Conservation (phyloP, 2,113 vertebrate genomes). For the Chinchilla lanigera region DNA sequence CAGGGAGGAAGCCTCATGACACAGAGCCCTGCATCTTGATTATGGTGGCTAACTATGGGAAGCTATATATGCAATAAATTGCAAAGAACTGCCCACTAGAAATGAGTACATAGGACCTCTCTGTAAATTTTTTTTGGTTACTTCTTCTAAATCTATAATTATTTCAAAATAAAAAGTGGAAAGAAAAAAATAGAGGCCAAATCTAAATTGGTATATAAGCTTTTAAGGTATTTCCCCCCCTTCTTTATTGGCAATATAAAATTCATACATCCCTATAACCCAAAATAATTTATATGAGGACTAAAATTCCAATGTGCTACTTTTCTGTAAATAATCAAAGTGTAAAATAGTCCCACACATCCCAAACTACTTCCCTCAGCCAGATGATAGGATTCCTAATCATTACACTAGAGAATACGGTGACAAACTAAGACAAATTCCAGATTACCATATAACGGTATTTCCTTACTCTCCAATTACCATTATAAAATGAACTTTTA, state of each 20-base stretch:
- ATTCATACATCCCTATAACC: not conserved
- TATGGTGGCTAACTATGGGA: not conserved
- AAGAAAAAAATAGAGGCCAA: not conserved
- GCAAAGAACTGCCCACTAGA: not conserved
- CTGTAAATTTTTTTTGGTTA: not conserved
- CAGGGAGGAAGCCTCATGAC: not conserved
- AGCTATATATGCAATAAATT: not conserved
- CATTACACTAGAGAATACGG: not conserved
- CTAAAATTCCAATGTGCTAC: not conserved
- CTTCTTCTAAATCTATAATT: conserved; percentile 22
- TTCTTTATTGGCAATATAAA: not conserved
- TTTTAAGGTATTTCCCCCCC: not conserved
- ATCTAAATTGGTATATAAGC: not conserved
- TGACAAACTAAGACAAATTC: not conserved
- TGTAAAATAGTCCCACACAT: not conserved
- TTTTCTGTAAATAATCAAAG: not conserved
- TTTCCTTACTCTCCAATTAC: not conserved
- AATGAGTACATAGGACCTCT: not conserved
- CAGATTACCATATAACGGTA: not conserved
- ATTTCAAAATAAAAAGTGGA: conserved; percentile 51
- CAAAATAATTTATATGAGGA: not conserved
- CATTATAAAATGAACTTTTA: conserved; percentile 13
- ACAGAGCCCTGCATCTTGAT: not conserved
- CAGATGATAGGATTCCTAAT: not conserved
- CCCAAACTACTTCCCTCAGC: not conserved